Base-by-base conservation (phyloP, 2,888 invertebrate species). In the Pterostichus madidus region DNA sequence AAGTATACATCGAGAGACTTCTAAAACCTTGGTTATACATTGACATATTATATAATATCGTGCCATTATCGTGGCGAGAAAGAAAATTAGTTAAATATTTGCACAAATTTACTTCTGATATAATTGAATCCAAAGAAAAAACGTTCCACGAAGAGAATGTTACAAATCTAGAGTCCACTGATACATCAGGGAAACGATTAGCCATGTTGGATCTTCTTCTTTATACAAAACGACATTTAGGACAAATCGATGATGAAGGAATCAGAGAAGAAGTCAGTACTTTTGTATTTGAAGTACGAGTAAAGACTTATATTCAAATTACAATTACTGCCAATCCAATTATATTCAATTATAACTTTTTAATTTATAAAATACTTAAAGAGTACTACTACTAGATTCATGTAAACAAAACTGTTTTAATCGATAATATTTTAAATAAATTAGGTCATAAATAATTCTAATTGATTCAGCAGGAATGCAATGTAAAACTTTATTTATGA, bases 161-260 rank as follows among this genome's bases (percentile, higher is more conserved):
- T 24, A 17, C n/a, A 24, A 24, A 59, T 15, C 44, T 49, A 7
- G 73, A 73, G 5, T 24, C 17, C 39, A 17, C 24, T 4, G 73
- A 46, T 8, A 17, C 44, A 8, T 5, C 6, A 17, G 88, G 91
- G 86, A 92, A 91, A 84, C 91, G 91, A 31, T 89, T 91, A 56
- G 93, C 92, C 0, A 91, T 93, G 92, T 86, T 93, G 75, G 93
- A 93, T 87, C 89, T 93, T 15, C 86, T 93, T 3, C 85, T 93
- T n/a, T 87, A 89, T 4, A 92, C 92, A 0, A 91, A 92, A 85
- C 87, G 88, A 53, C 89, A 91, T 1, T 91, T 91, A 0, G 86
- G 88, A 17, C 49, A 83, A n/a, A 92, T 93, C 52, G 91, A 92
- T 85, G 91, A 91, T 84, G 86, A 87, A 75, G 93, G 92, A 1